These are phyloP conservation scores for Argopecten irradians DNA, from an alignment of 1,140 invertebrate species.

Conservation along the genomic window DNA sequence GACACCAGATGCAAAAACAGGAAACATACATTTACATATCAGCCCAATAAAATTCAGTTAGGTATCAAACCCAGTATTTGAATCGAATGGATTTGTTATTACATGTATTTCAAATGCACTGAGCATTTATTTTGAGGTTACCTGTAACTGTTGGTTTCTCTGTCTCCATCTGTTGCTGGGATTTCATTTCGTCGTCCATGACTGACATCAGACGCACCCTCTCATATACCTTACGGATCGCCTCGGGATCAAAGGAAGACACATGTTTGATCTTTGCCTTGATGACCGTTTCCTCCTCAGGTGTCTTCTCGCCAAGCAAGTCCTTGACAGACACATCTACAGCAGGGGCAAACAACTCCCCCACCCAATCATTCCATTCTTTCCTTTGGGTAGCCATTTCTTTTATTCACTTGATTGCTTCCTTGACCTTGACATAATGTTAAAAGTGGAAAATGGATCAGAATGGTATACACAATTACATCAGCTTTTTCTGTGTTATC, in stretches of 20 bases:
- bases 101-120: too few species aligned
- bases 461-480: too few species aligned
- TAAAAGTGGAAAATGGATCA: too few species aligned
- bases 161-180: conserved; percentile 29
- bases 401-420: background rate
- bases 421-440: too few species aligned
- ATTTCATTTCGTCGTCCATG: conserved; percentile 57
- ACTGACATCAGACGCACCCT: conserved; percentile 53
- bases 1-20: too few species aligned
- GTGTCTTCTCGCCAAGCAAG: conserved; percentile 41
- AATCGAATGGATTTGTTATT: too few species aligned
- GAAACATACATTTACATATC: too few species aligned
- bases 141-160: background rate
- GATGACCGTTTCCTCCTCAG: conserved; percentile 37
- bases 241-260: conserved; percentile 56
- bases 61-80: too few species aligned
- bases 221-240: conserved; percentile 57
- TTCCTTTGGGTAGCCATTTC: background rate
- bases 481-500: too few species aligned
- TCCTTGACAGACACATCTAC: conserved; percentile 47
- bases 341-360: conserved; percentile 55
- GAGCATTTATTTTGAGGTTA: background rate
- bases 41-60: too few species aligned
- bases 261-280: conserved; percentile 53
- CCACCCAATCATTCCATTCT: conserved; percentile 59